phyloP scores from a whole-genome alignment of 2,888 invertebrate genomes.

The Magallana nippona region DNA sequence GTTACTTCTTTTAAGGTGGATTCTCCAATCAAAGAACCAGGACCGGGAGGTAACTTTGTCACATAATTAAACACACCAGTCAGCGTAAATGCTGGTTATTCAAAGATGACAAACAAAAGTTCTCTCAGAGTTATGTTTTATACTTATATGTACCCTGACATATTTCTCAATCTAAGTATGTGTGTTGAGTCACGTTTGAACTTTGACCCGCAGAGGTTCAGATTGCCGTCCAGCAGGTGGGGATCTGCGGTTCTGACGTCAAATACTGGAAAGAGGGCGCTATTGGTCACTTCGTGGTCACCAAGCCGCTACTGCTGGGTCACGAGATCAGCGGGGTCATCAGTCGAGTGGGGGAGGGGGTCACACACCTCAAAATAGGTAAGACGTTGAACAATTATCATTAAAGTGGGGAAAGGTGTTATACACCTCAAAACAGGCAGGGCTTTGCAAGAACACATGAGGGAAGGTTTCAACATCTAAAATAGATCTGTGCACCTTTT shows the following conservation, averaged over 20 bases:
- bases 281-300: constrained; percentile 90
- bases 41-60: background rate
- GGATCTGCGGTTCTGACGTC: constrained; percentile 96
- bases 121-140: too few species aligned
- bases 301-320: constrained; percentile 94
- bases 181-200: too few species aligned
- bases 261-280: constrained; percentile 92
- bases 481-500: too few species aligned
- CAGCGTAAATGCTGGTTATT: too few species aligned
- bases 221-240: constrained; percentile 92
- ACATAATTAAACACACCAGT: background rate
- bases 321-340: constrained; percentile 89
- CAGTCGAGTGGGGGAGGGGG: constrained; percentile 85
- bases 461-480: too few species aligned
- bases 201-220: constrained; percentile 87
- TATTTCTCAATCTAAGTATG: background rate
- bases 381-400: constrained; percentile 50
- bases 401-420: too few species aligned
- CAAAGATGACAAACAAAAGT: too few species aligned
- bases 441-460: too few species aligned
- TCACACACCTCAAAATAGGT: constrained; percentile 83
- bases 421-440: too few species aligned
- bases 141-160: too few species aligned
- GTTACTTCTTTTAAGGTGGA: constrained; percentile 27
- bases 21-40: constrained; percentile 14